Percentiles rank a stretch among this genome's conserved stretches.
Evolutionary conservation across 30 jellyfish, hydroid and myxozoan species (phyloP).

Genomic region (Turritopsis rubra): DNA sequence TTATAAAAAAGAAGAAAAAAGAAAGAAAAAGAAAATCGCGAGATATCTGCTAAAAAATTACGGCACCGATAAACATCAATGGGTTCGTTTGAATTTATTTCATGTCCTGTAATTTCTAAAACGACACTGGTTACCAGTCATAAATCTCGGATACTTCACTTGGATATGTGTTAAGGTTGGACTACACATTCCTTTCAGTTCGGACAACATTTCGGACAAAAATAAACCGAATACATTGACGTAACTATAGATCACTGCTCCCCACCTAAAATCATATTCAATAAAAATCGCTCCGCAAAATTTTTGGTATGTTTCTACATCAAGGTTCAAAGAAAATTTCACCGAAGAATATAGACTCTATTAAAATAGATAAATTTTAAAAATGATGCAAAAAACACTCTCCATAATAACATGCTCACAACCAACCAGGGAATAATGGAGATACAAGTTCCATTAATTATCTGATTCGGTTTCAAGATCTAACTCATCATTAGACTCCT

Average conservation of each 20-base stretch:
- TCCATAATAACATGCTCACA: too few relatives aligned
- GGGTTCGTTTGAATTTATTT: too few relatives aligned
- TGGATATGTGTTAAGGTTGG: too few relatives aligned
- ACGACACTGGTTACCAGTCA: background rate
- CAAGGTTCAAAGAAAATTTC: too few relatives aligned
- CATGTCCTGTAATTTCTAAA: background rate
- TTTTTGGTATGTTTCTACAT: background rate
- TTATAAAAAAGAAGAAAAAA: too few relatives aligned
- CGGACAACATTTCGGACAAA: background rate
- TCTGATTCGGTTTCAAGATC: background rate
- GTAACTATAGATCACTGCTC: background rate
- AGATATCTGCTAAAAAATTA: too few relatives aligned
- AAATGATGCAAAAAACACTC: background rate
- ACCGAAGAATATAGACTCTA: background rate
- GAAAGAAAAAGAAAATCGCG: too few relatives aligned
- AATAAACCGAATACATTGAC: background rate
- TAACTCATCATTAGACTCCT: background rate
- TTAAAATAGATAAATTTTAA: background rate
- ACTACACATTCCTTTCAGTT: background rate
- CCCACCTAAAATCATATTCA: too few relatives aligned
- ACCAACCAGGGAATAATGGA: background rate
- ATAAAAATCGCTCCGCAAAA: background rate
- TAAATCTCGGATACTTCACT: too few relatives aligned
- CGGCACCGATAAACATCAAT: too few relatives aligned
- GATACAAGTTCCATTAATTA: background rate